Conservation (phyloP, 2,888 invertebrate species). For the Syrphus vitripennis region DNA sequence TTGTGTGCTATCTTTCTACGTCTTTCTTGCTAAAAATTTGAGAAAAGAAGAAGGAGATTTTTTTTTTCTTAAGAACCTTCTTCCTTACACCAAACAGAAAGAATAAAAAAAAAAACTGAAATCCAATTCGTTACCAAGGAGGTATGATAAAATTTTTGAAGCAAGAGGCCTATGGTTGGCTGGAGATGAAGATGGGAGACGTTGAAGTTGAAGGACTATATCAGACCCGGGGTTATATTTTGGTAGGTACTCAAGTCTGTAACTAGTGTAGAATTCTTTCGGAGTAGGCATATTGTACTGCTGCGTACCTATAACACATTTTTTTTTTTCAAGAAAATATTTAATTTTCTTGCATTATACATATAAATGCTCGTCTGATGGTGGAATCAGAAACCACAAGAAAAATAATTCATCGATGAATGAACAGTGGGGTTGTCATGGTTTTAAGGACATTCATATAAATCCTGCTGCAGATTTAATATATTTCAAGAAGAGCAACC, state of each 20-base stretch:
- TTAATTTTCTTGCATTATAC: conserved; percentile 67
- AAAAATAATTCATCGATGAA: not conserved
- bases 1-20: conserved; percentile 10
- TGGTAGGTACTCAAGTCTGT: conserved; percentile 36
- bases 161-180: conserved; percentile 40
- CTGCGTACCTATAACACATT: conserved; percentile 65
- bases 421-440: conserved; percentile 23
- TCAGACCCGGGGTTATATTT: conserved; percentile 60
- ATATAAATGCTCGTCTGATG: conserved; percentile 58
- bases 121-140: conserved; percentile 32
- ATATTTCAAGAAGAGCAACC: too few species aligned
- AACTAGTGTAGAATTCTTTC: conserved; percentile 12
- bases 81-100: not conserved
- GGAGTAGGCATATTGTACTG: conserved; percentile 56
- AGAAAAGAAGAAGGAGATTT: conserved; percentile 11
- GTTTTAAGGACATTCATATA: not conserved
- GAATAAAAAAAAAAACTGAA: not conserved
- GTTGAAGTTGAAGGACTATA: conserved; percentile 49
- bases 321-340: conserved; percentile 50
- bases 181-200: conserved; percentile 5
- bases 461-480: too few species aligned
- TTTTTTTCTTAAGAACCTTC: conserved; percentile 11
- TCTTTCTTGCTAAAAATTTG: conserved; percentile 35
- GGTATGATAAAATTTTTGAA: conserved; percentile 29
- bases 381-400: conserved; percentile 32